Base-by-base conservation (phyloP, 2,113 vertebrate species). In the Thymallus thymallus region DNA sequence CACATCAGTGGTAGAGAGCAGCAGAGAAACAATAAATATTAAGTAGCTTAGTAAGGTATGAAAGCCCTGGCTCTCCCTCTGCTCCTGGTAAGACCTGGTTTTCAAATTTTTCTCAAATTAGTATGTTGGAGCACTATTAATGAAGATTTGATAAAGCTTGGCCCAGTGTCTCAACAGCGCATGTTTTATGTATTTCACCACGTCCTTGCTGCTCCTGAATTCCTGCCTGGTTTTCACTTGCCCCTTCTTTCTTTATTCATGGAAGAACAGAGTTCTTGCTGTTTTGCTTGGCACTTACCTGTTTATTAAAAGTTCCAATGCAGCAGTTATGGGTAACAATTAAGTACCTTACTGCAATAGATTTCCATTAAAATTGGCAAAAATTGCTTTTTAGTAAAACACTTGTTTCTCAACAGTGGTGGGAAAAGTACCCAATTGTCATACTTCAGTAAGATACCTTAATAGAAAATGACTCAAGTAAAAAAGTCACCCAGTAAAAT, bases 151-250 rank as follows among this genome's bases (percentile, higher is more conserved):
- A 84, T 82, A 72, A 82, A 80, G 74, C 72, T 56, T 2, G 14
- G 20, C 32, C 69, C 78, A 65, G 74, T 30, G 73, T 82, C 75
- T 84, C 82, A 77, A 46, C 70, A 71, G 76, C 35, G 14, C 66
- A 80, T 87, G 74, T 84, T 86, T 87, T 83, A 88, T 84, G 74
- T 76, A 83, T 82, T 65, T 64, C 9, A 41, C n/a, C 13, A 48
- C 0, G 48, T 51, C 6, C 14, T 18, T 60, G 56, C 16, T 9
- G 51, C 71, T 62, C 68, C 76, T 69, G 78, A 76, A 80, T 63
- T 80, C 14, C 51, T 66, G 48, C 9, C 63, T 9, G 13, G 9
- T 41, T 41, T 77, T 67, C 71, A 68, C 61, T 41, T 71, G 70
- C 65, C 72, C 70, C 35, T 61, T 61, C 45, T 65, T 84, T 80